These are phyloP conservation scores for Melanocharis versteri DNA, from an alignment of 2,113 vertebrate genomes.

Conservation along the genomic window DNA sequence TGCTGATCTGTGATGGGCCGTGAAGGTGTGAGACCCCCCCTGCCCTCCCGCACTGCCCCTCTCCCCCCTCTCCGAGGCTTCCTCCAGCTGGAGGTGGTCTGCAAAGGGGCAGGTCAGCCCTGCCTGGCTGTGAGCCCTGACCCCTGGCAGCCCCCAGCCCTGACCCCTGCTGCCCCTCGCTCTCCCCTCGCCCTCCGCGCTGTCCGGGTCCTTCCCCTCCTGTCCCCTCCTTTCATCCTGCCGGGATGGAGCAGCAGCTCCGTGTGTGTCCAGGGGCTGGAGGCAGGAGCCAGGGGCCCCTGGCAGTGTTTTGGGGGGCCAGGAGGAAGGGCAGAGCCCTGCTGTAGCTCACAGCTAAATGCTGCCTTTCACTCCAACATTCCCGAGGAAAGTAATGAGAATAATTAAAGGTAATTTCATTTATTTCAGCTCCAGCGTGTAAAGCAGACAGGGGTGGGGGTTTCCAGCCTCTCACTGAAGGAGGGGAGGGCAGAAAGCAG, in stretches of 20 bases:
- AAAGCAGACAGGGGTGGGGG: background rate
- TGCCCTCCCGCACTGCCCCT: background rate
- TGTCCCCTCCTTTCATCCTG: conserved; percentile 1
- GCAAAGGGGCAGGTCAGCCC: background rate
- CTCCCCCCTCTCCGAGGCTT: background rate
- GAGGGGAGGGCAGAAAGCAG: background rate
- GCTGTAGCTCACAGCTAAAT: conserved; percentile 56
- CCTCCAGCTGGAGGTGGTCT: background rate
- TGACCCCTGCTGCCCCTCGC: background rate
- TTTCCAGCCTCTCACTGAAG: background rate
- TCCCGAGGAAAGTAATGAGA: conserved; percentile 61
- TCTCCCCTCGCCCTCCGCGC: background rate
- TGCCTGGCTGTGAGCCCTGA: background rate
- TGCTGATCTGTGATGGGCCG: fast-evolving
- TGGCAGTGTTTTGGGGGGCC: background rate
- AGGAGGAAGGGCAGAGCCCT: conserved; percentile 41
- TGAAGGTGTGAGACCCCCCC: background rate
- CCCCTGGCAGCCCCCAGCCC: background rate
- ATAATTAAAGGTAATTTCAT: conserved; percentile 71
- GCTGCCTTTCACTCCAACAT: conserved; percentile 58
- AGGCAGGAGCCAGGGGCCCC: background rate
- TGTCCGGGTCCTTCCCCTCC: background rate
- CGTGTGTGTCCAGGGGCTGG: background rate
- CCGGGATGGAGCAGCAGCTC: background rate
- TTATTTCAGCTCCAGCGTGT: conserved; percentile 20